Conservation (phyloP, 2,113 vertebrate species). For the Phasianus colchicus region DNA sequence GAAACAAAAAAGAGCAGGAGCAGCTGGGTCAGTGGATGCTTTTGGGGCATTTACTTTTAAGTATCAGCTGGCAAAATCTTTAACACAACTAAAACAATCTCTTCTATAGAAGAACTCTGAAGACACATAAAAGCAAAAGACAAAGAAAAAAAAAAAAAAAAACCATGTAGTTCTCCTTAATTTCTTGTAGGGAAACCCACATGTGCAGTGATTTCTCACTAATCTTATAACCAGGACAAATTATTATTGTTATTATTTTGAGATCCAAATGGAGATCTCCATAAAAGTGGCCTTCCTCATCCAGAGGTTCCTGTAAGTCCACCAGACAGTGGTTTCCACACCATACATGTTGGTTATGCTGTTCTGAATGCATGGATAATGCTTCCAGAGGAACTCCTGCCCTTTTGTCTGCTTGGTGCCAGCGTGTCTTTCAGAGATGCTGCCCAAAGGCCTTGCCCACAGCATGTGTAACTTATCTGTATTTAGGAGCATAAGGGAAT, state of each 20-base stretch:
- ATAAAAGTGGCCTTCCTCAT: neutral
- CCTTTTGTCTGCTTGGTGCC: fast-evolving
- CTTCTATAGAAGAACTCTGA: neutral
- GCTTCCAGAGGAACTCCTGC: neutral
- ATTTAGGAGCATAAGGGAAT: neutral
- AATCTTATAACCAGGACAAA: neutral
- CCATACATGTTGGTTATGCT: neutral
- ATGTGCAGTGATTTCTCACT: neutral
- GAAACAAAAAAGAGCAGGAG: neutral
- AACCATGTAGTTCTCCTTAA: neutral
- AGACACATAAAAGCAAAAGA: neutral
- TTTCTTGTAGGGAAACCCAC: neutral
- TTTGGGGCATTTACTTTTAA: neutral
- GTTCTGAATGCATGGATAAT: neutral
- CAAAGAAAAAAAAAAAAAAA: neutral
- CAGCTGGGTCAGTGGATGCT: neutral
- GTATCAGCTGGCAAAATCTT: neutral
- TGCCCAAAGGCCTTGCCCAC: neutral
- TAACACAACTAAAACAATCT: neutral
- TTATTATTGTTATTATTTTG: neutral
- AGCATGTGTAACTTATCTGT: neutral
- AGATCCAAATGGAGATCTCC: neutral
- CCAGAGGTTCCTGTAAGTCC: neutral
- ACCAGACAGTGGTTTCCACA: neutral
- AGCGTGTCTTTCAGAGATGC: neutral